Conservation (phyloP, 2,113 vertebrate genomes). For the Poeciliopsis retropinna region DNA sequence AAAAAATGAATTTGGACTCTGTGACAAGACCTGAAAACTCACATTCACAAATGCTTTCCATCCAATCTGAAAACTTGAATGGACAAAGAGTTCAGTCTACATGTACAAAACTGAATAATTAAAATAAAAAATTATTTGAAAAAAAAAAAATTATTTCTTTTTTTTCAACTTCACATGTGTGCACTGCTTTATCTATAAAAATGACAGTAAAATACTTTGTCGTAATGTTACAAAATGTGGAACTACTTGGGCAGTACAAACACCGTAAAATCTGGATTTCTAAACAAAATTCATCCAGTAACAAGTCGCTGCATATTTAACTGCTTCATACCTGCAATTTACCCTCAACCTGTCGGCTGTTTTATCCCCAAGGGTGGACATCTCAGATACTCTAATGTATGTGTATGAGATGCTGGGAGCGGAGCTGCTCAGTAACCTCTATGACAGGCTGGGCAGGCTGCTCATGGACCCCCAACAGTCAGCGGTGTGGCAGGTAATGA, state of each 20-base stretch:
- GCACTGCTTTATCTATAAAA: neutral
- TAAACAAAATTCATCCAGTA: neutral
- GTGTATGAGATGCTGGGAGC: conserved; percentile 97
- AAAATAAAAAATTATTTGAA: too few relatives aligned
- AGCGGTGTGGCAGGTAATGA: conserved; percentile 90
- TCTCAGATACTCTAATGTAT: conserved; percentile 97
- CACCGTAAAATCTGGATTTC: too few relatives aligned
- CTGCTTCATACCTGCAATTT: neutral
- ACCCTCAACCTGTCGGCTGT: neutral
- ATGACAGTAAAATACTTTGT: too few relatives aligned
- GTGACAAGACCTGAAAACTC: too few relatives aligned
- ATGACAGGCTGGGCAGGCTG: conserved; percentile 91
- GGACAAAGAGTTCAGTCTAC: too few relatives aligned
- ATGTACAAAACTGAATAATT: too few relatives aligned
- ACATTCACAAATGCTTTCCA: too few relatives aligned
- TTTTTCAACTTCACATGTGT: neutral
- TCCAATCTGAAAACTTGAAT: too few relatives aligned
- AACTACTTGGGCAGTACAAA: too few relatives aligned
- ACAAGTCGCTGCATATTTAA: neutral
- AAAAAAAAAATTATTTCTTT: neutral
- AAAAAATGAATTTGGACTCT: neutral
- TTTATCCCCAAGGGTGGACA: conserved; percentile 87
- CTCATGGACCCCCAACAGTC: conserved; percentile 89
- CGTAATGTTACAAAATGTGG: too few relatives aligned
- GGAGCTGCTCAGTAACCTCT: conserved; percentile 95